phyloP scores from a whole-genome alignment of 2,113 vertebrate genomes.

The Cryptomyrus ogoouensis region DNA sequence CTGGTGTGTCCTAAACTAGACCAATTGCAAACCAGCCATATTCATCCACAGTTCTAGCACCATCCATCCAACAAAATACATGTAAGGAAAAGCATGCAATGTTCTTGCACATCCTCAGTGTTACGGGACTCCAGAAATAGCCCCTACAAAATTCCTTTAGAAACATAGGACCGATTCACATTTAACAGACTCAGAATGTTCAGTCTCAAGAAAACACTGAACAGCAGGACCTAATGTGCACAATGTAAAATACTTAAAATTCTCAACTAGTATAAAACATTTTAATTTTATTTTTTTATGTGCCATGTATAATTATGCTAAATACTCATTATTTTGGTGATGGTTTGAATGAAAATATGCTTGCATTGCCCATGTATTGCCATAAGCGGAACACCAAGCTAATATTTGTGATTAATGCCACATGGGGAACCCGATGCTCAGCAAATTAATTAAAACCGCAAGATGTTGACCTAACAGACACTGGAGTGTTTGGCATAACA shows the following conservation, averaged over 20 bases:
- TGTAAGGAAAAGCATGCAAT: background rate
- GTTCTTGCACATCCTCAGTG: background rate
- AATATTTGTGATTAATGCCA: background rate
- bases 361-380: background rate
- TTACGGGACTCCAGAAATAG: background rate
- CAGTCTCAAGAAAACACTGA: background rate
- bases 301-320: background rate
- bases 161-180: background rate
- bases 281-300: background rate
- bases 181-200: background rate
- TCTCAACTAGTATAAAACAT: background rate
- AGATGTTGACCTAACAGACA: background rate
- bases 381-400: background rate
- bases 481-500: background rate
- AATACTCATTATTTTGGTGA: background rate
- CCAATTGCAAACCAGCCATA: background rate
- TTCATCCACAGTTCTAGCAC: background rate
- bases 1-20: background rate
- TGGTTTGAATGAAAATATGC: background rate
- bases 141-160: background rate
- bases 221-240: background rate
- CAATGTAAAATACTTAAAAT: background rate
- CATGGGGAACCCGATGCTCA: background rate
- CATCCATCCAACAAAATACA: background rate
- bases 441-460: background rate